phyloP scores from a whole-genome alignment of 2,113 vertebrate genomes.

The Rousettus leschenaultii region DNA sequence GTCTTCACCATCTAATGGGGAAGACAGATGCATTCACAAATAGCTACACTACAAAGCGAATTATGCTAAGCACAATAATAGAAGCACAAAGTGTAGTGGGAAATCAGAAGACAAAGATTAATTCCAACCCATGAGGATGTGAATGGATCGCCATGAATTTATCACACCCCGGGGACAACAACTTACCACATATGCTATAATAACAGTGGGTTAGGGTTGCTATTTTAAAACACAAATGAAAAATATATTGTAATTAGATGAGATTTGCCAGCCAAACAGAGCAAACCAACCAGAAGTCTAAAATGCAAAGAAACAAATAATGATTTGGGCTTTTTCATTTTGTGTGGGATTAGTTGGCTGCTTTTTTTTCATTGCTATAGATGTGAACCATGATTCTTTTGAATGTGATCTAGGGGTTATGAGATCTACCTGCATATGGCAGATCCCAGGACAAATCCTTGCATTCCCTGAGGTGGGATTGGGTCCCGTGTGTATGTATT shows the following conservation, averaged over 20 bases:
- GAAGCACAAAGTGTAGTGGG: slow-evolving; percentile 56
- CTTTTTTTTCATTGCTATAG: not conserved
- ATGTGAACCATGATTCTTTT: not conserved
- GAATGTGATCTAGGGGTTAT: not conserved
- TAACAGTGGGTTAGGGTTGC: slow-evolving; percentile 50
- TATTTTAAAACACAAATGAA: slow-evolving; percentile 68
- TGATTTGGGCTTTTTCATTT: slow-evolving; percentile 24
- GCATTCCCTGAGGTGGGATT: not conserved
- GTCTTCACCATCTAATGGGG: not conserved
- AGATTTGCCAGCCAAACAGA: slow-evolving; percentile 59
- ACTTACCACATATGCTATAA: slow-evolving; percentile 52
- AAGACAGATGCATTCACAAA: slow-evolving; percentile 68
- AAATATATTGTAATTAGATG: slow-evolving; percentile 68
- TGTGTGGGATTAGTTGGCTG: not conserved
- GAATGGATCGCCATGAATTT: slow-evolving; percentile 62
- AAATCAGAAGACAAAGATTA: slow-evolving; percentile 70
- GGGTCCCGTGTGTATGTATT: not conserved
- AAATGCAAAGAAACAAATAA: slow-evolving; percentile 34
- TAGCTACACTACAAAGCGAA: slow-evolving; percentile 59
- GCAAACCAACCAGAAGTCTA: slow-evolving; percentile 53
- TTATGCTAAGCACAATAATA: slow-evolving; percentile 60
- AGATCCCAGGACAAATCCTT: not conserved
- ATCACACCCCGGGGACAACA: slow-evolving; percentile 67
- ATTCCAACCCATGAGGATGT: slow-evolving; percentile 57
- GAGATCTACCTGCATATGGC: not conserved